Evolutionary conservation across 2,888 invertebrate species (phyloP).

Genomic region (Arge pagana): DNA sequence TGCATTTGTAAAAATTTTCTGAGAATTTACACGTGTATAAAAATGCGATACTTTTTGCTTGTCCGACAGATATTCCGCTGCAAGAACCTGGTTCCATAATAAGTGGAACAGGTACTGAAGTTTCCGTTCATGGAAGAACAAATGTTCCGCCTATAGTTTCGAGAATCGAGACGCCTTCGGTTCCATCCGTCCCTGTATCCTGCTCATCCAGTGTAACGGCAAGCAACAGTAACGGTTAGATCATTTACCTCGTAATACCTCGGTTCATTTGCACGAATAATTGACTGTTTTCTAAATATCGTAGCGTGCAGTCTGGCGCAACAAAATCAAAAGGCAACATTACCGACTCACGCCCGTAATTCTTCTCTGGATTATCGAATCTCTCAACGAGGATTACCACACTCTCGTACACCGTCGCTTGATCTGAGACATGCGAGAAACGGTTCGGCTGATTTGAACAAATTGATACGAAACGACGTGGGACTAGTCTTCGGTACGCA

Average conservation of each 20-base stretch:
- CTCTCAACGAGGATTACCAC: slow-evolving; percentile 61
- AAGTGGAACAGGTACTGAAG: slow-evolving; percentile 44
- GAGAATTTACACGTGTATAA: not conserved
- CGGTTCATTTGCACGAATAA: not conserved
- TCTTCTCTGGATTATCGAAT: slow-evolving; percentile 79
- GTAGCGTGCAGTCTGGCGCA: slow-evolving; percentile 29
- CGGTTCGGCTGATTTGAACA: slow-evolving; percentile 76
- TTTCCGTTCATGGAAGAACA: slow-evolving; percentile 51
- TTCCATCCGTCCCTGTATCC: slow-evolving; percentile 35
- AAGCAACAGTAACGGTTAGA: not conserved
- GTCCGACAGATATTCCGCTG: slow-evolving; percentile 61
- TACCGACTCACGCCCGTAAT: slow-evolving; percentile 67
- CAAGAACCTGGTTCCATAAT: slow-evolving; percentile 58
- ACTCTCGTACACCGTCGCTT: slow-evolving; percentile 83
- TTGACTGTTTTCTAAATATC: not conserved
- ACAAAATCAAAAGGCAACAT: slow-evolving; percentile 33
- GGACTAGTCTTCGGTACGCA: slow-evolving; percentile 70
- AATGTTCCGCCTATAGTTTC: slow-evolving; percentile 28
- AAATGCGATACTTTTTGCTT: slow-evolving; percentile 30
- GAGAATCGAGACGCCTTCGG: slow-evolving; percentile 40
- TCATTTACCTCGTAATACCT: not conserved
- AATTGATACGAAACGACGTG: slow-evolving; percentile 72
- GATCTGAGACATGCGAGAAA: slow-evolving; percentile 76
- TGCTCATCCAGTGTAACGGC: slow-evolving; percentile 8
- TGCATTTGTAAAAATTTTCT: not conserved